These are phyloP conservation scores for Amphipyra tragopoginis DNA, from an alignment of 2,888 invertebrate genomes.

Conservation along the genomic window DNA sequence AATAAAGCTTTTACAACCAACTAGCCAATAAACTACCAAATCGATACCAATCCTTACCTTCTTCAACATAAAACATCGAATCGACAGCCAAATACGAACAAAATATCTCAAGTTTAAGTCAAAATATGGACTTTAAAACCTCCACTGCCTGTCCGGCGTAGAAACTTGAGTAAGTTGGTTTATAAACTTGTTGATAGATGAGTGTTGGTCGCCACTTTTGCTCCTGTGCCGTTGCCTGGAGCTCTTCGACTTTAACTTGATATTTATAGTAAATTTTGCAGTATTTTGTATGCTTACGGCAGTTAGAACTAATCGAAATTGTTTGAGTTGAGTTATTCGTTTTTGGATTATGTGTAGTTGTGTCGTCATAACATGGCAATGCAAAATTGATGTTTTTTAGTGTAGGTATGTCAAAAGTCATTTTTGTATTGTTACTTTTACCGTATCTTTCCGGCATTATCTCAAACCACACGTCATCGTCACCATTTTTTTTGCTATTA, in stretches of 20 bases:
- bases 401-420: too few species aligned
- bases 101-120: slow-evolving; percentile 29
- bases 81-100: slow-evolving; percentile 10
- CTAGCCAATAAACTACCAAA: too few species aligned
- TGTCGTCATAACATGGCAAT: too few species aligned
- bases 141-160: slow-evolving; percentile 3
- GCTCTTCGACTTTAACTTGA: slow-evolving; percentile 31
- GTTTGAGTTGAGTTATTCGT: too few species aligned
- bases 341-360: too few species aligned
- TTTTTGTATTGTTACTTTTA: too few species aligned
- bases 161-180: slow-evolving; percentile 48
- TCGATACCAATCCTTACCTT: not conserved
- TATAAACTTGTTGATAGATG: slow-evolving; percentile 61
- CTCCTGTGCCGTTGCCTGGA: slow-evolving; percentile 17
- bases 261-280: slow-evolving; percentile 9
- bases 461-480: too few species aligned
- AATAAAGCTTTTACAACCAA: too few species aligned
- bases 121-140: slow-evolving; percentile 53
- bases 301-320: too few species aligned
- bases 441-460: too few species aligned
- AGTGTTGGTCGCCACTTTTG: slow-evolving; percentile 53
- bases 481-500: too few species aligned
- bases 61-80: not conserved
- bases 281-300: not conserved
- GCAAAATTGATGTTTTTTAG: too few species aligned